Evolutionary conservation across 2,888 invertebrate genomes (phyloP), one percentile per base, ranked within the genome.

Genomic region (Tipula confusa): DNA sequence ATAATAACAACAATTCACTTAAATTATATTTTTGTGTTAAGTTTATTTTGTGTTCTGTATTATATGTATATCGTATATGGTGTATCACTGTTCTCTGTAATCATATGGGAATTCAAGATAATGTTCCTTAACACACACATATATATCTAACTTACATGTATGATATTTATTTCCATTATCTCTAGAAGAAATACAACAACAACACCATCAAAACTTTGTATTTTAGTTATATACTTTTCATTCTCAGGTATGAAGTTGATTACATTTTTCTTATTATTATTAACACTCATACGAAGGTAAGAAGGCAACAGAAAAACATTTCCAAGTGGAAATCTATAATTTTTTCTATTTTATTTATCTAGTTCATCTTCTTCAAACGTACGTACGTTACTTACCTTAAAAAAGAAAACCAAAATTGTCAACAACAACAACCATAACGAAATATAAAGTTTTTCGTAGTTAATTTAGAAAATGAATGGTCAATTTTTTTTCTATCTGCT

Each of bases 1-100:
- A 64, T 64, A 64, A 64, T 24, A 64, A 64, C 64, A 64, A 64
- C 64, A 64, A 64, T 64, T 64, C 64, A 64, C 64, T 64, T 64
- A 64, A 64, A 64, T 64, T 64, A 64, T 64, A 64, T 64, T 64
- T 43, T 43, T 43, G 15, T 43, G 43, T 43, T 43, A 3, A 43
- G 43, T 43, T 43, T 43, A 43, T n/a, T 43, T 43, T 24, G 33
- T 64, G 64, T 64, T 64, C 64, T 64, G 7, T 64, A 36, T 36
- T 9, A 9, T 36, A 9, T 43, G 7, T 64, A 24, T 64, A 36
- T 36, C 2, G 2, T 36, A 9, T 43, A 24, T 64, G 24, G 24
- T n/a, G n/a, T 24, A 64, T 9, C 64, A 64, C 64, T 24, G 64
- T 64, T 64, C 11, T 24, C 24, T 24, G 64, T 64, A 64, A 64